Base-by-base conservation (phyloP, 2,888 invertebrate genomes). In the Parapristionchus giblindavisi region DNA sequence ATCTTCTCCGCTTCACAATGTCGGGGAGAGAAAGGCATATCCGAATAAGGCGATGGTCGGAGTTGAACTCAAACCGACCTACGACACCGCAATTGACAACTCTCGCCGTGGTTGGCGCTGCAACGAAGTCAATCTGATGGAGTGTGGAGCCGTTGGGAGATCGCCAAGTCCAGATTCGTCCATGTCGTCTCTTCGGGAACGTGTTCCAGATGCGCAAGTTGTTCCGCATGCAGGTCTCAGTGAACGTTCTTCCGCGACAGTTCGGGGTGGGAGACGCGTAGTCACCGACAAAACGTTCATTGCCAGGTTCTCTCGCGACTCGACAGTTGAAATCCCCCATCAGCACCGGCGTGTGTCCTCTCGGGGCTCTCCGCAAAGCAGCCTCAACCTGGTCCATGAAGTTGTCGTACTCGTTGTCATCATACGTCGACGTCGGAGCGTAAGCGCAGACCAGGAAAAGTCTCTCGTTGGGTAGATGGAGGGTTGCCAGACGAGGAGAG, bases 101-200 rank as follows among this genome's bases (percentile, higher is more conserved):
- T 6, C 29, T 29, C 40, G 63, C 38, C 2, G 63, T 17, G 24
- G 24, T 6, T 2, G 63, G 40, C 2, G 43, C 48, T 27, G 65
- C 48, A 27, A 65, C n/a, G 48, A 65, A 65, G 43, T 48, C 65
- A 48, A 65, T 43, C 17, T 65, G 63, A 14, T n/a, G n/a, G 40
- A 48, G 48, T 2, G 65, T 65, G 29, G 48, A 29, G 32, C 65
- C 48, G 48, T 65, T 65, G 27, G 48, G 48, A 1, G 65, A 43
- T 11, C 65, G 43, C 65, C 65, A 63, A 27, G 65, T 65, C 48
- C 65, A 61, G 38, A 32, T 36, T 17, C 38, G 36, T 8, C 38
- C 38, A 11, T 38, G 36, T 14, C 36, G 17, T 61, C 21, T 27
- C 36, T 61, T 61, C 24, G 61, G 61, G 38, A 61, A 61, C 52